Evolutionary conservation across 2,797 vertebrate genomes (phyloP), one percentile per base, ranked within the genome.

Genomic region (Bucorvus abyssinicus): DNA sequence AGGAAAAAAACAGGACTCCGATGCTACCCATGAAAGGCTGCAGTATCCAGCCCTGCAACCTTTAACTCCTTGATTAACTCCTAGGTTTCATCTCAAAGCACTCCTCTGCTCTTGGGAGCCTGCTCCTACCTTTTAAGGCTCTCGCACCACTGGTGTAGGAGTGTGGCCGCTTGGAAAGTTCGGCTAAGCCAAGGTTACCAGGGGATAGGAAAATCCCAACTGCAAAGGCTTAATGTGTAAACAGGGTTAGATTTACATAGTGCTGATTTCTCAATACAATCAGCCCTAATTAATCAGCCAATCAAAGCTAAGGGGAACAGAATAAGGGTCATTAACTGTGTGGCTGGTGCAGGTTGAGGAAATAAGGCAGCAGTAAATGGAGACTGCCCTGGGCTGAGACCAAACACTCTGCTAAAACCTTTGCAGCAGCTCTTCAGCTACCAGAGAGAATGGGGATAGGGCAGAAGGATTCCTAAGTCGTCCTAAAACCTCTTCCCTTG

Each of bases 131-230:
- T 26, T 19, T 22, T 73, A 50, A 45, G 78, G 10, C 63, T 65
- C 70, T 55, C 1, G 1, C 3, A 11, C 61, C 9, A 52, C 59
- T 45, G 14, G 30, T 21, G 7, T 5, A 42, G 12, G 19, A 65
- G 12, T 0, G 0, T 1, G 16, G 34, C 42, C 1, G 3, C 60
- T 88, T 8, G 3, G 13, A 36, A 73, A 77, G 44, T 70, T 88
- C 6, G 1, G 10, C 59, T 80, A 45, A 79, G 16, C 44, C 45
- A 7, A 70, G 40, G 68, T 70, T 89, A 63, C 60, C 34, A n/a
- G 26, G 49, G 23, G 21, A 50, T 20, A 38, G 7, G 1, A 63
- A 87, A 93, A 64, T 42, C 69, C 22, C 38, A 57, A 3, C 32
- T 20, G 42, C 52, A 44, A 69, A 61, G 61, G 38, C 45, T 65